phyloP scores from a whole-genome alignment of 2,797 vertebrate species.

The Sternotherus odoratus region DNA sequence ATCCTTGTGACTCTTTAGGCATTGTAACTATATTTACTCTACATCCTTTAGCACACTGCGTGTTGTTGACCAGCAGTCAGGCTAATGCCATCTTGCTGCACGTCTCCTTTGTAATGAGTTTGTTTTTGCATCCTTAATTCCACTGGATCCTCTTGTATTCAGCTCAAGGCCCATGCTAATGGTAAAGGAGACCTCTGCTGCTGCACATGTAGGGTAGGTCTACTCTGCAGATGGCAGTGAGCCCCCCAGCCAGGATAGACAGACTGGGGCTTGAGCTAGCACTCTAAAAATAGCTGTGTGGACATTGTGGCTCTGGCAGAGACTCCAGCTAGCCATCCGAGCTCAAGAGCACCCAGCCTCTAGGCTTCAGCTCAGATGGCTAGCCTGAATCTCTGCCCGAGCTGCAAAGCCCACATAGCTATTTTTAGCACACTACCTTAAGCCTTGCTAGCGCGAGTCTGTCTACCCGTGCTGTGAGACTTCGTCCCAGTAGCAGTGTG shows the following conservation, averaged over 20 bases:
- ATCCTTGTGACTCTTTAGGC: background rate
- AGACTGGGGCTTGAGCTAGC: background rate
- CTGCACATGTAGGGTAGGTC: background rate
- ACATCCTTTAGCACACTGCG: background rate
- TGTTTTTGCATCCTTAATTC: rapidly evolving
- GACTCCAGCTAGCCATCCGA: background rate
- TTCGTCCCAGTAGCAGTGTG: background rate
- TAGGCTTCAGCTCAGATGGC: background rate
- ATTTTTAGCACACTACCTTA: background rate
- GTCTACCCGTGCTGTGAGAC: background rate
- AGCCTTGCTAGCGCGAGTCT: background rate
- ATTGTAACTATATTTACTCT: background rate
- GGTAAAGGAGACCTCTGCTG: background rate
- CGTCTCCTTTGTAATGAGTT: background rate
- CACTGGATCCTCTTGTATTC: slow-evolving; percentile 14
- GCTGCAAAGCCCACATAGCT: background rate
- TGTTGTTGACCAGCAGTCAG: background rate
- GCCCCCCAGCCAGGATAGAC: background rate
- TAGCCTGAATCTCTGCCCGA: background rate
- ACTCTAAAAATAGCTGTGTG: background rate
- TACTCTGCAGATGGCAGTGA: background rate
- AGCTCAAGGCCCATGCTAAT: background rate
- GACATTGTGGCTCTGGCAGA: background rate
- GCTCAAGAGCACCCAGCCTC: background rate
- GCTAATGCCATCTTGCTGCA: background rate